These are phyloP conservation scores for Eulemur rufifrons DNA, from an alignment of 2,113 vertebrate species.

Conservation along the genomic window DNA sequence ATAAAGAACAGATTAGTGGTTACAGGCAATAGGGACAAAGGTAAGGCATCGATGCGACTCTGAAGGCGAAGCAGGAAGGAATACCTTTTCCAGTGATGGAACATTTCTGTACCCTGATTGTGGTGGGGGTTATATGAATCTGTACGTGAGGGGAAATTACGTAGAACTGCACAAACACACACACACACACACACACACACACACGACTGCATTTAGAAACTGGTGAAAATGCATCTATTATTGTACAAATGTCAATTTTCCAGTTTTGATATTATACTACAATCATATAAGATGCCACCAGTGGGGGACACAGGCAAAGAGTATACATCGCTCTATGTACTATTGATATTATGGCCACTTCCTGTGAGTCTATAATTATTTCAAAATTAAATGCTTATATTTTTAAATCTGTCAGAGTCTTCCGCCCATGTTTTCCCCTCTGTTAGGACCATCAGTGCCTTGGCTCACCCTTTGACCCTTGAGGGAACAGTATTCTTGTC, in stretches of 20 bases:
- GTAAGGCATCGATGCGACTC: neutral
- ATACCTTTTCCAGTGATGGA: neutral
- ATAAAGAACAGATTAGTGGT: neutral
- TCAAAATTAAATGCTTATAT: neutral
- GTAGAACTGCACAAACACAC: neutral
- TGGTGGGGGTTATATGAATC: neutral
- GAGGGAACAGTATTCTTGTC: neutral
- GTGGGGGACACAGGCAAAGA: neutral
- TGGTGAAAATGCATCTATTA: neutral
- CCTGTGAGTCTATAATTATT: neutral
- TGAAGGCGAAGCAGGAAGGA: neutral
- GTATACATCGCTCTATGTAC: neutral
- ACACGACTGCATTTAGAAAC: neutral
- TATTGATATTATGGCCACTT: neutral
- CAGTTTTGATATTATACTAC: neutral
- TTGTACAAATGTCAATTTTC: neutral
- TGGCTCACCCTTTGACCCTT: neutral
- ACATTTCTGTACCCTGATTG: neutral
- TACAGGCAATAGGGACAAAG: neutral
- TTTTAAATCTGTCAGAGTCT: neutral
- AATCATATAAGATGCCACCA: neutral
- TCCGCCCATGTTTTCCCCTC: neutral
- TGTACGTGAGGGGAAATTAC: neutral
- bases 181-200: neutral
- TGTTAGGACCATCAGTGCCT: neutral